Percentiles rank a stretch among this genome's conserved stretches.
phyloP scores from a whole-genome alignment of 2,113 vertebrate species.

The Eurystomus gularis region DNA sequence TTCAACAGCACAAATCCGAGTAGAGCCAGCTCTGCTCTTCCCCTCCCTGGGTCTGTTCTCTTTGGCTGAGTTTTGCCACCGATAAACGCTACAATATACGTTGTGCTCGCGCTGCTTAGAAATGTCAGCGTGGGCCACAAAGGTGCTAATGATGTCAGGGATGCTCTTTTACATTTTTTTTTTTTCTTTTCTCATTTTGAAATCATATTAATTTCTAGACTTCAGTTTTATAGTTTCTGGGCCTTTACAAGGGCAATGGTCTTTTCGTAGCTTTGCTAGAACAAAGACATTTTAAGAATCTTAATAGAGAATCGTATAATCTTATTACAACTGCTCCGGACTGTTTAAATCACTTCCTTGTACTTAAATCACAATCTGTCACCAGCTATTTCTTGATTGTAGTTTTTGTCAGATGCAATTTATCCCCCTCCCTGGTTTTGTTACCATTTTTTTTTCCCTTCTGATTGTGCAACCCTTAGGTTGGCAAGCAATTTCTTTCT shows the following conservation, averaged over 20 bases:
- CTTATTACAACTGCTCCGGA: constrained; percentile 54
- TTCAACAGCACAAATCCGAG: not conserved
- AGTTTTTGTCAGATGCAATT: constrained; percentile 42
- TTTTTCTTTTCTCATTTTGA: not conserved
- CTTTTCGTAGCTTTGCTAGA: constrained; percentile 25
- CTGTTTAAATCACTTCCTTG: constrained; percentile 60
- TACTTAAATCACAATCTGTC: constrained; percentile 56
- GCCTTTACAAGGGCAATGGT: constrained; percentile 27
- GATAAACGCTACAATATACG: accelerated
- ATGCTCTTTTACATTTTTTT: not conserved
- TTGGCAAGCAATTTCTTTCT: constrained; percentile 15
- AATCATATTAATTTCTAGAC: constrained; percentile 1
- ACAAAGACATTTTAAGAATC: constrained; percentile 61
- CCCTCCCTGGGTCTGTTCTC: not conserved
- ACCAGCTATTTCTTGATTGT: constrained; percentile 34
- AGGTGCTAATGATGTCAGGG: not conserved
- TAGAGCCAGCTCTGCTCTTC: not conserved
- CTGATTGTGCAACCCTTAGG: constrained; percentile 28
- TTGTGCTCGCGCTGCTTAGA: not conserved
- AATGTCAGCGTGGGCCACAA: not conserved
- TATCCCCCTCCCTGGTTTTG: not conserved
- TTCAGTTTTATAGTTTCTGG: constrained; percentile 2
- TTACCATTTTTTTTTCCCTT: not conserved
- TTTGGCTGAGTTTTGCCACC: not conserved
- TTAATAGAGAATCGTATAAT: constrained; percentile 51